These are phyloP conservation scores for Caenorhabditis imperialis DNA, from an alignment of 2,888 invertebrate species.

Conservation along the genomic window DNA sequence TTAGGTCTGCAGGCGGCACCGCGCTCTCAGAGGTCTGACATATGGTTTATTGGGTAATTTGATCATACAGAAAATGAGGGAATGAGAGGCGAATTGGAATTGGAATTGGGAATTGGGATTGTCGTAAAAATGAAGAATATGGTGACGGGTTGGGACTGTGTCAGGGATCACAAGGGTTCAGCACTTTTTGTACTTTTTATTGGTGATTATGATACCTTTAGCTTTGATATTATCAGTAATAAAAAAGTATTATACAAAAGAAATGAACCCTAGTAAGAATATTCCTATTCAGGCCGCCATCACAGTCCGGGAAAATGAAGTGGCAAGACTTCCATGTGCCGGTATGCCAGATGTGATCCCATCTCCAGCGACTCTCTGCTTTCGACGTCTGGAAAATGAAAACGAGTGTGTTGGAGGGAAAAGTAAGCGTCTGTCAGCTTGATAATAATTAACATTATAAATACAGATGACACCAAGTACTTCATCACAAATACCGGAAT, in stretches of 20 bases:
- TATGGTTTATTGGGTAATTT: too few relatives aligned
- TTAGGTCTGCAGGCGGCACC: not conserved
- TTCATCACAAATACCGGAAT: constrained; percentile 71
- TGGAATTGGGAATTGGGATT: too few relatives aligned
- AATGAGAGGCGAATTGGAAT: too few relatives aligned
- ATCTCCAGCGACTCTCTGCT: constrained; percentile 73
- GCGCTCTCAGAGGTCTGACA: too few relatives aligned
- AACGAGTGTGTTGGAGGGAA: constrained; percentile 64
- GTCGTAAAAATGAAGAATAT: too few relatives aligned
- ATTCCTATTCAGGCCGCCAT: constrained; percentile 58
- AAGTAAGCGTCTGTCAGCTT: constrained; percentile 28
- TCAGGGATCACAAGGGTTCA: too few relatives aligned
- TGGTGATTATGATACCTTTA: too few relatives aligned
- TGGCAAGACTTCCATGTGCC: constrained; percentile 74
- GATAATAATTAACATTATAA: not conserved
- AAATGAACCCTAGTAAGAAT: not conserved
- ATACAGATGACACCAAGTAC: constrained; percentile 62
- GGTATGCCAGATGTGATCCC: constrained; percentile 75
- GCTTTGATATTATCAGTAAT: too few relatives aligned
- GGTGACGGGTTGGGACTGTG: too few relatives aligned
- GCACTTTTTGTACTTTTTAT: too few relatives aligned
- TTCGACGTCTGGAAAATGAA: constrained; percentile 67
- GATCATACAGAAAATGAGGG: too few relatives aligned
- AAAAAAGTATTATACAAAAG: not conserved
- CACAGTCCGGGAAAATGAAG: constrained; percentile 67